Evolutionary conservation across 2,888 invertebrate species (phyloP).

Genomic region (Hydrotaea cyrtoneurina): DNA sequence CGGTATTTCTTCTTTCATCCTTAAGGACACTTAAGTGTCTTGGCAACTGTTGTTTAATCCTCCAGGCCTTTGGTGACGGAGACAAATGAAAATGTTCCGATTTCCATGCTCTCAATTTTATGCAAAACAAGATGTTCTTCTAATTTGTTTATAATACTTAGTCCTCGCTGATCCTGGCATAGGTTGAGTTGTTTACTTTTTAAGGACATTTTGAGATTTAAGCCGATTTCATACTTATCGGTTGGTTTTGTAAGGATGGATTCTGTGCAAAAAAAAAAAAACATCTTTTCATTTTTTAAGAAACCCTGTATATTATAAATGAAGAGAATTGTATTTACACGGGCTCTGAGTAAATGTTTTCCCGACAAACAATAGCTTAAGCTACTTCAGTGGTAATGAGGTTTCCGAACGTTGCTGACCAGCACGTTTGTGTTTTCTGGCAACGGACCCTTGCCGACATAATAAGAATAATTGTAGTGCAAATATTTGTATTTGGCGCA

Average conservation of each 20-base stretch:
- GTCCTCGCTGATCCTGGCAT: not conserved
- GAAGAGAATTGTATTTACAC: too few species aligned
- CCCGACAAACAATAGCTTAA: too few species aligned
- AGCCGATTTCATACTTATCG: slow-evolving; percentile 50
- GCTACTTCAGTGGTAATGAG: not conserved
- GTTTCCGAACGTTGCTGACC: not conserved
- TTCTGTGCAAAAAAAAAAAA: not conserved
- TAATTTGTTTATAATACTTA: slow-evolving; percentile 48
- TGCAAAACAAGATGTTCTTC: slow-evolving; percentile 18
- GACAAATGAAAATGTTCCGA: not conserved
- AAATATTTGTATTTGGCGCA: too few species aligned
- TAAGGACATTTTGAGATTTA: slow-evolving; percentile 53
- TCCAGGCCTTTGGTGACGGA: not conserved
- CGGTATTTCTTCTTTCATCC: too few species aligned
- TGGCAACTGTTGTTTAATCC: not conserved
- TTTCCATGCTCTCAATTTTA: slow-evolving; percentile 25
- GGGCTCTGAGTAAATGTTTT: too few species aligned
- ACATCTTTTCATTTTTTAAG: not conserved
- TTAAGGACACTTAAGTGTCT: slow-evolving; percentile 2
- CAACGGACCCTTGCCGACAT: too few species aligned
- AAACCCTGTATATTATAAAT: too few species aligned
- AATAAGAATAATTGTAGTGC: too few species aligned
- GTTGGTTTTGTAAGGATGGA: not conserved
- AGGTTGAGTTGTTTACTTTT: not conserved
- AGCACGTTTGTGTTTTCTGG: too few species aligned